These are phyloP conservation scores for Acrocephalus kingi DNA, from an alignment of 2,113 vertebrate species.

Conservation along the genomic window DNA sequence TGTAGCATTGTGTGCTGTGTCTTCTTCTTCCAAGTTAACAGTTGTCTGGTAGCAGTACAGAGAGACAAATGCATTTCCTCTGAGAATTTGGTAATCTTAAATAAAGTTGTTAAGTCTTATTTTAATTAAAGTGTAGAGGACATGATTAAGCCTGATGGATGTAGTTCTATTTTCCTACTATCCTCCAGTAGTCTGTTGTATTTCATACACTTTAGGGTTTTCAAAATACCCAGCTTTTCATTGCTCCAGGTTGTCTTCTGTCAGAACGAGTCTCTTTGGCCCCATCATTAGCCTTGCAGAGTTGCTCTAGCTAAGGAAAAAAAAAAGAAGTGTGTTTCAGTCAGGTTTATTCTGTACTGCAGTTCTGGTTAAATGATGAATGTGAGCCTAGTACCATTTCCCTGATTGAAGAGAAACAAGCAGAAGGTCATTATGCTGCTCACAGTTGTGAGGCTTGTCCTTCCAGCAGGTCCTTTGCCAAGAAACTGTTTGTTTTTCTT, in stretches of 20 bases:
- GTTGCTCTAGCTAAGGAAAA: not conserved
- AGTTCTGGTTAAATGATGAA: conserved; percentile 6
- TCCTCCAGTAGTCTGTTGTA: not conserved
- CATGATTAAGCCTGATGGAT: not conserved
- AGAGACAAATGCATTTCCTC: conserved; percentile 8
- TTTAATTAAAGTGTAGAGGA: conserved; percentile 17
- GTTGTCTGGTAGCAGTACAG: not conserved
- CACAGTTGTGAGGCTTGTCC: not conserved
- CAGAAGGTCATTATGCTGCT: conserved; percentile 18
- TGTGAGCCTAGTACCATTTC: not conserved
- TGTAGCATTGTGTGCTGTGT: not conserved
- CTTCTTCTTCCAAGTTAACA: conserved; percentile 20
- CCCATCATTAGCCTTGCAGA: not conserved
- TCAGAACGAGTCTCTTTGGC: not conserved
- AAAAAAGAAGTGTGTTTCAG: not conserved
- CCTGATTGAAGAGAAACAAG: not conserved
- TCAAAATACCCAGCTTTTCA: not conserved
- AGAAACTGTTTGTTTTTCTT: conserved; percentile 4
- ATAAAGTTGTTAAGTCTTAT: not conserved
- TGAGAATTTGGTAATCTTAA: conserved; percentile 16
- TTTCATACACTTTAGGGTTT: not conserved
- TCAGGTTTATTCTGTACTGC: not conserved
- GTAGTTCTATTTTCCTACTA: not conserved
- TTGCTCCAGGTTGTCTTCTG: not conserved
- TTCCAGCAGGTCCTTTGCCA: not conserved